Evolutionary conservation across 2,888 invertebrate genomes (phyloP).

Genomic region (Drosophila seclusa): DNA sequence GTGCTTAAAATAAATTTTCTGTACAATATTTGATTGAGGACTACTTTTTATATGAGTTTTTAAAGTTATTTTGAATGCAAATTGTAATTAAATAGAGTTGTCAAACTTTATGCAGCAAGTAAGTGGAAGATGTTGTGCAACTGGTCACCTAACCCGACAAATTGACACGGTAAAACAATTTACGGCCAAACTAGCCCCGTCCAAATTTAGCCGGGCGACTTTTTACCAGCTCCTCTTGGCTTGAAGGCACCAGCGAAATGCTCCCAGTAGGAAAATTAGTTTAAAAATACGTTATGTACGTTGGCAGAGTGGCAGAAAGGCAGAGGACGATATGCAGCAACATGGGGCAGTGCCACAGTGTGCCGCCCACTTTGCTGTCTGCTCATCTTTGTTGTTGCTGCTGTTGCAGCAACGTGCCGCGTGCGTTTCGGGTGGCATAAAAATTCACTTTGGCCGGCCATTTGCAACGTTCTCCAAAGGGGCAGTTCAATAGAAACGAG

Average conservation of each 20-base stretch:
- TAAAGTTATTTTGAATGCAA: conserved; percentile 20
- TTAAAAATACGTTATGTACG: conserved; percentile 68
- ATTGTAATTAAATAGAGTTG: conserved; percentile 43
- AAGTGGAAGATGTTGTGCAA: conserved; percentile 8
- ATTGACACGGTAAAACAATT: conserved; percentile 78
- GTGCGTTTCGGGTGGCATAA: conserved; percentile 70
- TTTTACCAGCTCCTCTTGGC: conserved; percentile 36
- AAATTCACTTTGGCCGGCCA: conserved; percentile 70
- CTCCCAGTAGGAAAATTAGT: conserved; percentile 81
- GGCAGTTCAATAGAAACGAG: conserved; percentile 45
- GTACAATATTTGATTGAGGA: background rate
- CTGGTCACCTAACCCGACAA: conserved; percentile 57
- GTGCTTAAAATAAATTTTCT: background rate
- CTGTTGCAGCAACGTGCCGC: conserved; percentile 41
- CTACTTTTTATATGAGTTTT: background rate
- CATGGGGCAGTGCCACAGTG: conserved; percentile 3
- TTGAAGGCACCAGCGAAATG: conserved; percentile 61
- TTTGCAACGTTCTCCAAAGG: conserved; percentile 24
- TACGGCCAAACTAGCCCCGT: conserved; percentile 62
- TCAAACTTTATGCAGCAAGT: conserved; percentile 34
- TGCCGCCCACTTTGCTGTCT: background rate
- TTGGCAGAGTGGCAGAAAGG: conserved; percentile 7
- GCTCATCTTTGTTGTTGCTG: conserved; percentile 17
- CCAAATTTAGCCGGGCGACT: conserved; percentile 17
- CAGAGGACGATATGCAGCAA: conserved; percentile 22